Conservation (phyloP, 2,888 invertebrate species). For the Apamea monoglypha region DNA sequence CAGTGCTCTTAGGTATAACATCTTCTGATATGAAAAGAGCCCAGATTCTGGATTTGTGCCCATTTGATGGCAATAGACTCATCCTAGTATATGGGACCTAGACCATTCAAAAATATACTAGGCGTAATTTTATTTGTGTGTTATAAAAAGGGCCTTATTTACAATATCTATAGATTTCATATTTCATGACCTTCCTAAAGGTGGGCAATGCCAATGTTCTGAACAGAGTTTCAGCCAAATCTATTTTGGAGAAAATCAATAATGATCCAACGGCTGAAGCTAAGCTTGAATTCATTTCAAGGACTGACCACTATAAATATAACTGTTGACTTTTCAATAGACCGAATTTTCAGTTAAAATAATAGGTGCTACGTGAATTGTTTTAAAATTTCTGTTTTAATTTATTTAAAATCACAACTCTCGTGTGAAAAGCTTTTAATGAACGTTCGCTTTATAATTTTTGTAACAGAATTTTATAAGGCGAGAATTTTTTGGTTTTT, state of each 20-base stretch:
- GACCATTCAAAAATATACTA: not conserved
- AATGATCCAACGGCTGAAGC: not conserved
- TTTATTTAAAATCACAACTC: not conserved
- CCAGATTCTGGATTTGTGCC: not conserved
- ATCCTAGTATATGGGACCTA: not conserved
- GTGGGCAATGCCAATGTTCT: slow-evolving; percentile 25
- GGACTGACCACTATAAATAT: slow-evolving; percentile 9
- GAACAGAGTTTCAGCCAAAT: slow-evolving; percentile 12
- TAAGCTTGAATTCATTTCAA: slow-evolving; percentile 16
- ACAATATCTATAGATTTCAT: not conserved
- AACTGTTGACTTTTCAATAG: slow-evolving; percentile 15
- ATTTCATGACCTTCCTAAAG: slow-evolving; percentile 14
- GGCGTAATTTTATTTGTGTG: not conserved
- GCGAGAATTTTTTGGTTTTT: not conserved
- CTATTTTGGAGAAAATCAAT: slow-evolving; percentile 52
- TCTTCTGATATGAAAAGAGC: not conserved
- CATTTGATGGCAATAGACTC: not conserved
- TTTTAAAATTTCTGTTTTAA: not conserved
- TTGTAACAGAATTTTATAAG: slow-evolving; percentile 4
- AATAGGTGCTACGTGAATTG: not conserved
- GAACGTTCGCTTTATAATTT: not conserved
- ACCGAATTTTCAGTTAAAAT: not conserved
- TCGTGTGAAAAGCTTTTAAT: not conserved
- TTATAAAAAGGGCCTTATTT: not conserved
- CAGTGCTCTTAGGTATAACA: not conserved